These are phyloP conservation scores for Stichopus horrens DNA, from an alignment of 53 echinoderm and acorn worm genomes.

Conservation along the genomic window DNA sequence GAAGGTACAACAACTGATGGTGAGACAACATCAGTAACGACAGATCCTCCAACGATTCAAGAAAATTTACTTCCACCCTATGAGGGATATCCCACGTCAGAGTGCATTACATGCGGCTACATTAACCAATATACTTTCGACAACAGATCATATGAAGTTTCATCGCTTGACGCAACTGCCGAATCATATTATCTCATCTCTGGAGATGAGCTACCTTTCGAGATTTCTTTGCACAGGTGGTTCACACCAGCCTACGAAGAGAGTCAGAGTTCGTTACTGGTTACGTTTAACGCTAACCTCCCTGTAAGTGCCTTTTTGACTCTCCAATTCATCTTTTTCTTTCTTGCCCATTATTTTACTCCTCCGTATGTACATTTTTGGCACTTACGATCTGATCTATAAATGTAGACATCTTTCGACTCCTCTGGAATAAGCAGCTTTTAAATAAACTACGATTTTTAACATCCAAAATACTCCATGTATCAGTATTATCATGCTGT, in stretches of 20 bases:
- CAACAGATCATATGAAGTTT: not conserved
- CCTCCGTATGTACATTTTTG: not conserved
- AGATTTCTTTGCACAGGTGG: not conserved
- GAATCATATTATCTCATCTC: not conserved
- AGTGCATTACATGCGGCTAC: not conserved
- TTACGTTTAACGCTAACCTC: not conserved
- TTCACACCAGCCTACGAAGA: too few relatives aligned
- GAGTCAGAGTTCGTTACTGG: not conserved
- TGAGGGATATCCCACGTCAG: not conserved
- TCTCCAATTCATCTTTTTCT: too few relatives aligned
- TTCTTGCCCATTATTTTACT: not conserved
- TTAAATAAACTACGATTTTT: too few relatives aligned
- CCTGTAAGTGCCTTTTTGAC: not conserved
- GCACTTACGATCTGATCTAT: not conserved
- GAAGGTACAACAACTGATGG: not conserved
- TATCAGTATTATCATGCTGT: not conserved
- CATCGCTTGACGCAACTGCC: not conserved
- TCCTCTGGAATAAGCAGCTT: too few relatives aligned
- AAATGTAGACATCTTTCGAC: not conserved
- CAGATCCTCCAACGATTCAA: not conserved
- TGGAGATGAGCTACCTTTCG: constrained; percentile 3
- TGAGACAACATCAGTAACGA: not conserved
- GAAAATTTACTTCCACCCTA: not conserved
- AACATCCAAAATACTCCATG: not conserved
- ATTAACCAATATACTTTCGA: not conserved